phyloP scores from a whole-genome alignment of 1,140 invertebrate genomes.

The Paramacrobiotus metropolitanus region DNA sequence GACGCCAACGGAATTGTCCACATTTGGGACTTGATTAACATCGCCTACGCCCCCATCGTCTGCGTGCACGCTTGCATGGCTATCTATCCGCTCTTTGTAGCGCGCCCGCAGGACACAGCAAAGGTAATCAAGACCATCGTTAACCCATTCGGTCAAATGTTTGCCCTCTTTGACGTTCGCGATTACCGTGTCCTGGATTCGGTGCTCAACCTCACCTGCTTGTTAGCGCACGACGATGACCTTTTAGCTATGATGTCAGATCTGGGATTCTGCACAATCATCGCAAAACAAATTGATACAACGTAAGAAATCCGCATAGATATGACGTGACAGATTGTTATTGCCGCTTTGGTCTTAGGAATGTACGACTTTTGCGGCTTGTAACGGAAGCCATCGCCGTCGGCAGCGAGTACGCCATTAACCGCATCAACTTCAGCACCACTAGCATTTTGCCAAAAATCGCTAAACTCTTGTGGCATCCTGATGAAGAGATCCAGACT shows the following conservation, averaged over 20 bases:
- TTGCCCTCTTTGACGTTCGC: not conserved
- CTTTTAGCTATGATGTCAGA: not conserved
- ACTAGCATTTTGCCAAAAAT: not conserved
- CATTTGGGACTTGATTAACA: conserved; percentile 1
- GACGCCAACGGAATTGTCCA: not conserved
- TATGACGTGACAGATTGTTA: not conserved
- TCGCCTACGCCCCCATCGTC: not conserved
- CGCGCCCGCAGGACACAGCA: not conserved
- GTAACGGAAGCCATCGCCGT: not conserved
- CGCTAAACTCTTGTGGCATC: not conserved
- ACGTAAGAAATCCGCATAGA: not conserved
- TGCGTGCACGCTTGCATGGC: not conserved
- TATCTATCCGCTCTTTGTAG: not conserved
- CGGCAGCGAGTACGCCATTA: not conserved
- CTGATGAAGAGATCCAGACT: not conserved
- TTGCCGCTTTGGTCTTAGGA: not conserved
- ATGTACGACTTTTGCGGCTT: not conserved
- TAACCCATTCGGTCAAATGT: not conserved
- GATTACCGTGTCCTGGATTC: not conserved
- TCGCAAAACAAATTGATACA: not conserved
- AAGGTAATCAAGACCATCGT: not conserved
- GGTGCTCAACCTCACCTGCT: not conserved
- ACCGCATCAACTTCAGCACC: not conserved
- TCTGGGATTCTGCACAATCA: not conserved
- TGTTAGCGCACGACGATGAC: not conserved